Evolutionary conservation across 2,797 vertebrate species (phyloP).

Genomic region (Gambusia yucatana): DNA sequence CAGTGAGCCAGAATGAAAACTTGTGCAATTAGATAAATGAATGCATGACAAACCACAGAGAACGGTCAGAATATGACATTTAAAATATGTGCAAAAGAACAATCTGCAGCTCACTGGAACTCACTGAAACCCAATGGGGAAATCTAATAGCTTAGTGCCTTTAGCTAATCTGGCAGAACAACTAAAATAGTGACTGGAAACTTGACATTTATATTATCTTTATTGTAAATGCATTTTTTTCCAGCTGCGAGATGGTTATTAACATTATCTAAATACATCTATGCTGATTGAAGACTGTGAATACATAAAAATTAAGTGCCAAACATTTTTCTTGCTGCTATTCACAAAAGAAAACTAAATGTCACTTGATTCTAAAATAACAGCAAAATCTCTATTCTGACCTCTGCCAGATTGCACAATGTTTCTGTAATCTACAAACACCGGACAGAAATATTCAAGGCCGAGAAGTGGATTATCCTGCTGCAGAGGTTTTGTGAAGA

Average conservation of each 20-base stretch:
- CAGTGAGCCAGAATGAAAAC: slow-evolving; percentile 1
- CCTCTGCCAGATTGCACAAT: background rate
- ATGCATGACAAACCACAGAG: background rate
- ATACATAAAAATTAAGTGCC: background rate
- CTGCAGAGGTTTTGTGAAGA: background rate
- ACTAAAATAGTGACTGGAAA: background rate
- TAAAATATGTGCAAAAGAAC: background rate
- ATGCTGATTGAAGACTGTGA: background rate
- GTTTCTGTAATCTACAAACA: slow-evolving; percentile 5
- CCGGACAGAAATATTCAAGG: background rate
- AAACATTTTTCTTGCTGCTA: background rate
- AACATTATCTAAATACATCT: slow-evolving; percentile 3
- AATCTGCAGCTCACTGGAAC: background rate
- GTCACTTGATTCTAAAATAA: slow-evolving; percentile 2
- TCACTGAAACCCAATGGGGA: background rate
- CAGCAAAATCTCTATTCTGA: background rate
- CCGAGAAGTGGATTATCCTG: background rate
- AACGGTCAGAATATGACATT: background rate
- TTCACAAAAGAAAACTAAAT: background rate
- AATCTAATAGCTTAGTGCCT: background rate
- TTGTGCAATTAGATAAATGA: background rate
- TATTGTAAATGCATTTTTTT: background rate
- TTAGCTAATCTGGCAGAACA: background rate
- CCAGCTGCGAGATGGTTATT: background rate
- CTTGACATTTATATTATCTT: background rate